Conservation (phyloP, 2,797 vertebrate genomes). For the Poeciliopsis presidionis region DNA sequence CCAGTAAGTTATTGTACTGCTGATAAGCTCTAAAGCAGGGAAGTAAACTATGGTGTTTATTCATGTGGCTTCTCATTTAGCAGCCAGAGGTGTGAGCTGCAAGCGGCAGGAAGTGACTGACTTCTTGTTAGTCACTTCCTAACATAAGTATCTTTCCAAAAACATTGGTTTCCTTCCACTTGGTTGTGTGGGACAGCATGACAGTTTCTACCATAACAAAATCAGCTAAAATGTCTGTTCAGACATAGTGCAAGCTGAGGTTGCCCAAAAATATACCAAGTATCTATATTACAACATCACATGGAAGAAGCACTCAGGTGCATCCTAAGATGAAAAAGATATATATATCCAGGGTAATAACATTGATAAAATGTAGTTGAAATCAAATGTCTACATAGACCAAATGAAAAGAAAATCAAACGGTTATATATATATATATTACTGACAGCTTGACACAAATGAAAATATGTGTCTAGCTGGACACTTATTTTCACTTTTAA, state of each 20-base stretch:
- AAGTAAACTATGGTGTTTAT: constrained; percentile 15
- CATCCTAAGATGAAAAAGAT: no score
- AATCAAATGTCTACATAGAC: background rate
- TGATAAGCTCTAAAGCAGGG: constrained; percentile 38
- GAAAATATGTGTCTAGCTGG: no score
- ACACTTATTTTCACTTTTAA: no score
- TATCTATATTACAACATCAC: background rate
- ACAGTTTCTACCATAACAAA: background rate
- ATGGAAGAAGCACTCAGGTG: background rate
- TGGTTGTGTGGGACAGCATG: background rate
- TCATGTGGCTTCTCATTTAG: constrained; percentile 29
- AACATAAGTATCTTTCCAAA: background rate
- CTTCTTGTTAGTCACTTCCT: background rate
- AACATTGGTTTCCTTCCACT: background rate
- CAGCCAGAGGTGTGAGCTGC: constrained; percentile 53
- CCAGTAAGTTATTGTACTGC: constrained; percentile 49
- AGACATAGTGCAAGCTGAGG: background rate
- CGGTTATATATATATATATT: no score
- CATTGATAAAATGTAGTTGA: background rate
- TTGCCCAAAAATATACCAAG: background rate
- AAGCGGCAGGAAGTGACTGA: constrained; percentile 47
- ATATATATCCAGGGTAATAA: background rate
- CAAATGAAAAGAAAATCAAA: background rate
- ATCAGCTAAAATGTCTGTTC: background rate
- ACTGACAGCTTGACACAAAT: no score